A percentile compares a stretch with the other conserved stretches of the same genome.
These are phyloP conservation scores for Phorcus lineatus DNA, from an alignment of 2,888 invertebrate species.

Conservation along the genomic window DNA sequence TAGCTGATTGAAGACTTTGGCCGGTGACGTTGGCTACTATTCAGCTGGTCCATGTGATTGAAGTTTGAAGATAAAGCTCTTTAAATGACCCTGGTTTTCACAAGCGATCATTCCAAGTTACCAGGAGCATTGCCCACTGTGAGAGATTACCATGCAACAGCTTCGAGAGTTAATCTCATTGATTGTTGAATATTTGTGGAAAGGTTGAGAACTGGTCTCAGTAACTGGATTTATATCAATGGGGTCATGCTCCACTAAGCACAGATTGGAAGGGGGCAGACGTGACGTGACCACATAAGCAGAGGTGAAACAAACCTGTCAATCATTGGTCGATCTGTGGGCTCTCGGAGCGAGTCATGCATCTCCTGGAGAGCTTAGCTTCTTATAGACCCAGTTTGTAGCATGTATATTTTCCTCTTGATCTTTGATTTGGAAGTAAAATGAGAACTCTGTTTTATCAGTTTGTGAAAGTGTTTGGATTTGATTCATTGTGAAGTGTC, in stretches of 20 bases:
- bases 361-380: no score
- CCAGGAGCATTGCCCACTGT: not conserved
- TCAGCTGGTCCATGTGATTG: not conserved
- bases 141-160: not conserved
- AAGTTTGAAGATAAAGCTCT: slow-evolving; percentile 5
- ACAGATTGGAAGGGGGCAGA: not conserved
- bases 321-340: no score
- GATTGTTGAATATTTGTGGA: not conserved
- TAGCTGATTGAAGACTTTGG: no score
- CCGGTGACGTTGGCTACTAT: not conserved
- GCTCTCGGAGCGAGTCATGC: no score
- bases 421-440: no score
- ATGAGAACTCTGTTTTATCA: no score
- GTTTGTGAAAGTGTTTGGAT: no score
- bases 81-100: slow-evolving; percentile 15
- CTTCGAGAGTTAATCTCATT: not conserved
- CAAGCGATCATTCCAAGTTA: not conserved
- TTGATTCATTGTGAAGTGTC: no score
- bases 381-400: no score
- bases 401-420: no score
- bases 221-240: not conserved
- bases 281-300: not conserved
- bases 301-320: not conserved
- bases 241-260: not conserved
- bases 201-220: no score